phyloP scores from a whole-genome alignment of 2,113 vertebrate genomes.

The Epinephelus cyanopodus region DNA sequence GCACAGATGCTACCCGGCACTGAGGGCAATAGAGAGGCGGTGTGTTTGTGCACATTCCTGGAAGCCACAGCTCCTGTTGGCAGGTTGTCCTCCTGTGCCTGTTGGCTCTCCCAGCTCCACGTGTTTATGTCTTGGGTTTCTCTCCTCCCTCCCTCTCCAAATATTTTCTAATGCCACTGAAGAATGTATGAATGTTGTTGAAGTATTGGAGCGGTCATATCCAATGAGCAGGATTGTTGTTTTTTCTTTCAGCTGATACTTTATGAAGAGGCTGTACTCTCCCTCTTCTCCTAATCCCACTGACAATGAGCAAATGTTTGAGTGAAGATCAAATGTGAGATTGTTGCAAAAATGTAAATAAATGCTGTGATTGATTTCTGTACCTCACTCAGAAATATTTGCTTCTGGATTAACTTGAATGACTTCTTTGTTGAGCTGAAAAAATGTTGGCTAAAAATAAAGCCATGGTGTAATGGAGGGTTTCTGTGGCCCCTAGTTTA shows the following conservation, averaged over 20 bases:
- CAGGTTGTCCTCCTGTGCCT: slow-evolving; percentile 60
- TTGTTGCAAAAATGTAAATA: slow-evolving; percentile 30
- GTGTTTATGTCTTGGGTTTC: slow-evolving; percentile 73
- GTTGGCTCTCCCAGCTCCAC: slow-evolving; percentile 61
- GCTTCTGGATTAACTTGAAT: slow-evolving; percentile 65
- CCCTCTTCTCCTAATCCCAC: slow-evolving; percentile 15
- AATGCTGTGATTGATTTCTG: slow-evolving; percentile 46
- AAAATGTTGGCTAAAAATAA: slow-evolving; percentile 66
- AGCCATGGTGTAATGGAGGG: slow-evolving; percentile 55
- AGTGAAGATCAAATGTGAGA: slow-evolving; percentile 14
- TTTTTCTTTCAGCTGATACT: slow-evolving; percentile 65
- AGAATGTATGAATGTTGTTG: slow-evolving; percentile 79
- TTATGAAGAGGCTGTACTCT: slow-evolving; percentile 24
- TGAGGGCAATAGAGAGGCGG: slow-evolving; percentile 46
- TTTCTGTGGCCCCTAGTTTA: slow-evolving; percentile 55
- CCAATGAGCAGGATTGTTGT: slow-evolving; percentile 57
- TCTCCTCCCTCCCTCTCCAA: slow-evolving; percentile 71
- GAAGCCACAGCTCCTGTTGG: slow-evolving; percentile 75
- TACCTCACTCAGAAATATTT: slow-evolving; percentile 51
- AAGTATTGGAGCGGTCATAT: slow-evolving; percentile 55
- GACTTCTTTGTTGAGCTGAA: slow-evolving; percentile 66
- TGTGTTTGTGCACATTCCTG: slow-evolving; percentile 75
- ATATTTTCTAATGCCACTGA: slow-evolving; percentile 85
- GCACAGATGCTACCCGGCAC: slow-evolving; percentile 36
- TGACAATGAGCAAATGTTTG: slow-evolving; percentile 20